These are phyloP conservation scores for Lymantria dispar DNA, from an alignment of 2,888 invertebrate species.

Conservation along the genomic window DNA sequence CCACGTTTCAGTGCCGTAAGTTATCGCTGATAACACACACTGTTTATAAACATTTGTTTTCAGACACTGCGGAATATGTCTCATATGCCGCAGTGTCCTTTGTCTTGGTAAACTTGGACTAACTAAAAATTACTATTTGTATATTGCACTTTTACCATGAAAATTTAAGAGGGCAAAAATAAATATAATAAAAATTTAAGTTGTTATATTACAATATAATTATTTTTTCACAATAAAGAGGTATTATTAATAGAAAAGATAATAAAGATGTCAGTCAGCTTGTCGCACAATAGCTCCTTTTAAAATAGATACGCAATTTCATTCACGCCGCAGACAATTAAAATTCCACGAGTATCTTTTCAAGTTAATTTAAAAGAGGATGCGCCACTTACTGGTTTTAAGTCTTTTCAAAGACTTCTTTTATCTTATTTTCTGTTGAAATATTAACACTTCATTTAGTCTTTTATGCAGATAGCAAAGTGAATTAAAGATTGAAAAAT, in stretches of 20 bases:
- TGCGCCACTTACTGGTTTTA: slow-evolving; percentile 10
- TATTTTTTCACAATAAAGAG: neutral
- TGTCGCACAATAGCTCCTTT: slow-evolving; percentile 16
- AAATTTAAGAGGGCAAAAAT: too few relatives aligned
- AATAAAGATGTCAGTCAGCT: slow-evolving; percentile 8
- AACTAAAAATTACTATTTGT: too few relatives aligned
- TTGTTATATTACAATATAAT: too few relatives aligned
- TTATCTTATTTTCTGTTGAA: slow-evolving; percentile 15
- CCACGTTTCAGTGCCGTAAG: too few relatives aligned
- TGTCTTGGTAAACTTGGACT: too few relatives aligned
- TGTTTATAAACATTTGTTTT: too few relatives aligned
- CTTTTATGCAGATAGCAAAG: slow-evolving; percentile 1
- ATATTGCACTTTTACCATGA: too few relatives aligned
- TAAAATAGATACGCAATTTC: slow-evolving; percentile 27
- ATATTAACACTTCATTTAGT: slow-evolving; percentile 18
- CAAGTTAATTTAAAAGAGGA: slow-evolving; percentile 29
- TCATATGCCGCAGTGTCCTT: too few relatives aligned
- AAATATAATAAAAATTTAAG: too few relatives aligned
- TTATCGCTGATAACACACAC: too few relatives aligned
- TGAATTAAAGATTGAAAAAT: neutral
- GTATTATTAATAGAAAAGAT: slow-evolving; percentile 1
- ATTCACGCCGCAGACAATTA: slow-evolving; percentile 26
- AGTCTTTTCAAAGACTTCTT: slow-evolving; percentile 2
- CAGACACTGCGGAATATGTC: too few relatives aligned
- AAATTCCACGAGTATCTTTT: slow-evolving; percentile 26